Evolutionary conservation across 2,888 invertebrate genomes (phyloP), one percentile per base, ranked within the genome.

Genomic region (Scrobipalpa atriplicella): DNA sequence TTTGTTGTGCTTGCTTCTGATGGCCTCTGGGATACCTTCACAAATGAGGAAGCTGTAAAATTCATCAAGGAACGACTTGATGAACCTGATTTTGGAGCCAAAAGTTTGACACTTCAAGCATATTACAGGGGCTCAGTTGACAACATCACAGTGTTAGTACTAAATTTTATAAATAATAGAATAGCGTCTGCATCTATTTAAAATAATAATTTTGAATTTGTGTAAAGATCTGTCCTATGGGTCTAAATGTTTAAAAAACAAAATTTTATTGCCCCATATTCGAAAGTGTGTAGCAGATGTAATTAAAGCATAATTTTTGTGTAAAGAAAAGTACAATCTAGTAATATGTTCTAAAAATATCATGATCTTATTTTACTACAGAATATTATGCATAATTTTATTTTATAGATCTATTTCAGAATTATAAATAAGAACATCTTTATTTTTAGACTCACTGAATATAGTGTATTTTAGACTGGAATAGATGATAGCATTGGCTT

Each of bases 1-100:
- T 99, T 99, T 87, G 89, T 99, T 74, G 95, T 99, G 70, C 93
- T 99, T 68, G 99, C 99, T 13, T 97, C 98, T 0, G 99, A 99
- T 92, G 99, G 99, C 1, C 93, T 99, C 41, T 99, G 99, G 99
- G 99, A 99, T 84, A 98, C 98, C 19, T 98, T 99, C 84, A 94
- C 96, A 56, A 99, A 99, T 87, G 98, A 99, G 84, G 99, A 99
- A 87, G 99, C 99, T 36, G 95, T 98, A 13, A 95, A 95, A 75
- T 98, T 96, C 84, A 95, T 98, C 65, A 96, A 96, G 86, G 96
- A 97, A 77, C 94, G 97, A 75, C 93, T 98, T 54, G 94, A 96
- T 79, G 98, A 98, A 88, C 95, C 97, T 5, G 96, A 97, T 83
- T 97, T 94, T 90, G 98, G 98, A 70, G 98, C 99, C 66, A 98